A percentile compares a stretch with the other conserved stretches of the same genome.
phyloP scores from a whole-genome alignment of 2,888 invertebrate genomes.

The Idaea dimidiata region DNA sequence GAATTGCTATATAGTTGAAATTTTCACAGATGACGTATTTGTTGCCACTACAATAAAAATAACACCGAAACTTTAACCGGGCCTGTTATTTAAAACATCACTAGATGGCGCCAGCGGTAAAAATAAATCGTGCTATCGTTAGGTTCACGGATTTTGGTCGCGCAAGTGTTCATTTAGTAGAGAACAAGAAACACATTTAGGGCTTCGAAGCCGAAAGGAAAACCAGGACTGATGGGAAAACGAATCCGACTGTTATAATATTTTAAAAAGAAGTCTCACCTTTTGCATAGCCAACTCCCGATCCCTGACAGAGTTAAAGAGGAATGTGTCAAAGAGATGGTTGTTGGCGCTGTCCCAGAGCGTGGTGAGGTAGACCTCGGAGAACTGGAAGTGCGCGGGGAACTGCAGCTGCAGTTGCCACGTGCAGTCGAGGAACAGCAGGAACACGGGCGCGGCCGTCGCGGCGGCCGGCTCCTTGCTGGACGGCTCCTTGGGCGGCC shows the following conservation, averaged over 20 bases:
- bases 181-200: constrained; percentile 8
- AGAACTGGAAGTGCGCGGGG: constrained; percentile 94
- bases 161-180: too few species aligned
- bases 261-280: constrained; percentile 55
- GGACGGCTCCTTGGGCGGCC: constrained; percentile 74
- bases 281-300: constrained; percentile 83
- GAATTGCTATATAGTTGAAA: too few species aligned
- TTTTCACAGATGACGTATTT: too few species aligned
- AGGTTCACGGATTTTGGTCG: too few species aligned
- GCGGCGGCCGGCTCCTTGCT: constrained; percentile 55
- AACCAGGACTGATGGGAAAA: too few species aligned
- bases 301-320: constrained; percentile 93
- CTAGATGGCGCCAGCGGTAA: too few species aligned
- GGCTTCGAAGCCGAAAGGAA: not conserved
- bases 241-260: too few species aligned
- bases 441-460: constrained; percentile 88
- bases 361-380: constrained; percentile 94
- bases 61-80: too few species aligned
- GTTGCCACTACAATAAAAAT: too few species aligned
- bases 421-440: constrained; percentile 95
- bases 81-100: too few species aligned
- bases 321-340: constrained; percentile 95
- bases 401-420: constrained; percentile 95
- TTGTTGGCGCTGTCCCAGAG: constrained; percentile 95
- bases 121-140: too few species aligned